Percentiles rank a stretch among this genome's conserved stretches.
Evolutionary conservation across 2,113 vertebrate species (phyloP).

Genomic region (Dolichotis patagonum): DNA sequence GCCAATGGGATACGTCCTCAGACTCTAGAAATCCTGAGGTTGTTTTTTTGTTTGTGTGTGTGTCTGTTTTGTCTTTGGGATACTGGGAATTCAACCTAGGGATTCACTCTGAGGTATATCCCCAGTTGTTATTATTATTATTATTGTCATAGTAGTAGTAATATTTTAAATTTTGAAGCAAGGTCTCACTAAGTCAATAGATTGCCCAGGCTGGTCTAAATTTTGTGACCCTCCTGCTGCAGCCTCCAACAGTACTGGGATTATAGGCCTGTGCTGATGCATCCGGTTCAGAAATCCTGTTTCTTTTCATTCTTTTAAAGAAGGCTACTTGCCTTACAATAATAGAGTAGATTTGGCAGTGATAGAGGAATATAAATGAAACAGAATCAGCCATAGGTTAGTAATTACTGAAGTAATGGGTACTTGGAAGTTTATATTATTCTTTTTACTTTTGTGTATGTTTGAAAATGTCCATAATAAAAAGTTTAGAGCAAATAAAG

Average conservation of each 20-base stretch:
- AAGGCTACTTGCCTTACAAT: background rate
- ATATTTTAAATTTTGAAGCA: background rate
- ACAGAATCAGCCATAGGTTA: background rate
- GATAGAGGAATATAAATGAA: background rate
- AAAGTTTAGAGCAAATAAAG: conserved; percentile 31
- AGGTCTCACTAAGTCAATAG: background rate
- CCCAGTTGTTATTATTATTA: background rate
- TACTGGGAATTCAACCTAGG: background rate
- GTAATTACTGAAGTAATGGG: background rate
- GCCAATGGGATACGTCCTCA: background rate
- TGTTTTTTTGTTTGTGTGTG: background rate
- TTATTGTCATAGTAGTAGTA: background rate
- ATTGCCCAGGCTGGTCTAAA: background rate
- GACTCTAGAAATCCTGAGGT: background rate
- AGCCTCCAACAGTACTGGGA: background rate
- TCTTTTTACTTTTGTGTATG: background rate
- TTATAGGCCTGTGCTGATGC: background rate
- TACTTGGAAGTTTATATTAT: background rate
- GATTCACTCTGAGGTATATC: background rate
- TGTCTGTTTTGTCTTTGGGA: background rate
- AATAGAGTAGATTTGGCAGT: background rate
- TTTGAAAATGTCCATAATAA: background rate
- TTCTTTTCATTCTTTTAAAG: background rate
- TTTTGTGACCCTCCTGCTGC: background rate
- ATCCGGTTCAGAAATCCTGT: background rate